Percentiles rank a stretch among this genome's conserved stretches.
These are phyloP conservation scores for Ooceraea biroi DNA, from an alignment of 1,140 invertebrate genomes.

Conservation along the genomic window DNA sequence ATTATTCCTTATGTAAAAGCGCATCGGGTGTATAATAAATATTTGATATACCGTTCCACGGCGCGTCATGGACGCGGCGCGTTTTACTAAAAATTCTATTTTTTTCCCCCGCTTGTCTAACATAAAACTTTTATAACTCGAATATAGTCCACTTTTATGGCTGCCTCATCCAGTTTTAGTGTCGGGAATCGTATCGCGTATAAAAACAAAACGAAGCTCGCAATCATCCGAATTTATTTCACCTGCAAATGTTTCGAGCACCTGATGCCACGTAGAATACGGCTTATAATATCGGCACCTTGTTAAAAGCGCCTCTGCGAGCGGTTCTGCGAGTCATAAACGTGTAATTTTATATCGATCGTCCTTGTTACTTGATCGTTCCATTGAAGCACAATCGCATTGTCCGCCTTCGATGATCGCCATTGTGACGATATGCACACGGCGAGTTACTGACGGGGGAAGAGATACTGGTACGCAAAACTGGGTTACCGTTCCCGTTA, in stretches of 20 bases:
- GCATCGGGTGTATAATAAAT: neutral
- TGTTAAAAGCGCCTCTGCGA: neutral
- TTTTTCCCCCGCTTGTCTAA: slow-evolving; percentile 14
- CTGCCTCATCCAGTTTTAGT: neutral
- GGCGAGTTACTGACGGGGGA: neutral
- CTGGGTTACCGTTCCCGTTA: slow-evolving; percentile 62
- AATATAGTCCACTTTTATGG: slow-evolving; percentile 35
- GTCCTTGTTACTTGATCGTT: slow-evolving; percentile 52
- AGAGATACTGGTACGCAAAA: slow-evolving; percentile 62
- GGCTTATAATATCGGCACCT: neutral
- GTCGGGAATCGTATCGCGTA: neutral
- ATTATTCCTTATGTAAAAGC: neutral
- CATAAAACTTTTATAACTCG: slow-evolving; percentile 32
- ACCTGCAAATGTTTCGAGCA: neutral
- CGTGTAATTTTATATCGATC: slow-evolving; percentile 30
- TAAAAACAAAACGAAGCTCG: slow-evolving; percentile 47
- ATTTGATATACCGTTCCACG: neutral
- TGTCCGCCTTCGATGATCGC: slow-evolving; percentile 17
- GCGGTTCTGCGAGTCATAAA: neutral
- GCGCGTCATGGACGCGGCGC: neutral
- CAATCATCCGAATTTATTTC: slow-evolving; percentile 26
- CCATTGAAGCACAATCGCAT: slow-evolving; percentile 41
- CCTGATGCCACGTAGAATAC: neutral
- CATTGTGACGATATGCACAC: neutral
- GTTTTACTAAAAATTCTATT: slow-evolving; percentile 30